Conservation (phyloP, 2,888 invertebrate species). For the Rhaphigaster nebulosa region DNA sequence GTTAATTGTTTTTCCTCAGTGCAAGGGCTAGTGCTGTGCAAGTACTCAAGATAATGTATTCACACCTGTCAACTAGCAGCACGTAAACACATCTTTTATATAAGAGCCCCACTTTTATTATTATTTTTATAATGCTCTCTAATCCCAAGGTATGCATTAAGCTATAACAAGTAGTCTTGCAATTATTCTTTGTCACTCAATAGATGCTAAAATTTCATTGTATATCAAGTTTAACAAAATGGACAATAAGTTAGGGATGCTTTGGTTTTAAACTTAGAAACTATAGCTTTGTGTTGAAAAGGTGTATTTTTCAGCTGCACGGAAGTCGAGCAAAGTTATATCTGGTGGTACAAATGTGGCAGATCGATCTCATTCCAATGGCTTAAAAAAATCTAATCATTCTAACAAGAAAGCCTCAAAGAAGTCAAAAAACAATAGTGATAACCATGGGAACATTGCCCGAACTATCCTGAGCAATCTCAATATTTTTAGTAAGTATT, state of each 20-base stretch:
- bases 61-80: too few relatives aligned
- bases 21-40: too few relatives aligned
- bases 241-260: background rate
- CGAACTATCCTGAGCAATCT: conserved; percentile 86
- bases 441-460: conserved; percentile 77
- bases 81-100: too few relatives aligned
- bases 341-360: background rate
- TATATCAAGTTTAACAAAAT: background rate
- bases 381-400: conserved; percentile 54
- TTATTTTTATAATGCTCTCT: too few relatives aligned
- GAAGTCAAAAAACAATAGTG: conserved; percentile 70
- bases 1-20: too few relatives aligned
- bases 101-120: too few relatives aligned
- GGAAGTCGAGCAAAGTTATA: conserved; percentile 12
- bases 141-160: too few relatives aligned
- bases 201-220: background rate
- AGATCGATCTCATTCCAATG: conserved; percentile 11
- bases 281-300: background rate
- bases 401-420: conserved; percentile 70
- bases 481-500: conserved; percentile 80
- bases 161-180: too few relatives aligned
- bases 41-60: too few relatives aligned
- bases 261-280: background rate
- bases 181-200: too few relatives aligned
- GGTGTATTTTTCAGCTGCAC: conserved; percentile 5